Evolutionary conservation across 2,888 invertebrate genomes (phyloP), one percentile per base, ranked within the genome.

Genomic region (Caenorhabditis doughertyi): DNA sequence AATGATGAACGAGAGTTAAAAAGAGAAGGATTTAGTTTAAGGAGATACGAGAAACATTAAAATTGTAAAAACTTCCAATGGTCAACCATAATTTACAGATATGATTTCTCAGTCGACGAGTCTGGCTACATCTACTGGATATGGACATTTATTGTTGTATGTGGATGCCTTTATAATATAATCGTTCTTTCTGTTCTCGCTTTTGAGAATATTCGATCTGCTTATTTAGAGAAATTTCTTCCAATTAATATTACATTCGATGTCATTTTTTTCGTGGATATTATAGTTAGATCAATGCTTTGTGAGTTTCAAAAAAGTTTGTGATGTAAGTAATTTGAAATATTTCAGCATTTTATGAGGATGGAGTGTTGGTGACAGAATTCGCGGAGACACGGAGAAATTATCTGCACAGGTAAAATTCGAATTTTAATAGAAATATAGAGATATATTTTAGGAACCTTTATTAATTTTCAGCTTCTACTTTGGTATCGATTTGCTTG

Each of bases 161-260:
- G 79, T 13, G 84, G 84, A 49, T 84, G 81, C 60, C 60, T 87
- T 16, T 88, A 87, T 77, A 88, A 88, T 47, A 58, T 87, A 39
- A 71, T 84, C n/a, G 53, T 84, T 9, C 76, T 87, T 11, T 79
- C 87, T 1, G 73, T 83, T 8, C 64, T 83, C 16, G 85, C 85
- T 9, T 88, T 84, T 49, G 84, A 87, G 13, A 81, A 83, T 27
- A 64, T 84, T 18, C 73, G 82, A 23, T 25, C 42, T 0, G 65
- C 71, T 0, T 74, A 79, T 25, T 35, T 72, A 23, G 58, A 79
- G 27, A 62, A 72, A 21, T 89, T 89, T 84, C 27, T 85, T 8
- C 71, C 68, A 16, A 67, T 83, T 23, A 90, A 90, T 77, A 25
- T 87, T n/a, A 35, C 85, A 3, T 83, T 85, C 16, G 90, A 90